Conservation (phyloP, 2,888 invertebrate species). For the Cheilosia vulpina region DNA sequence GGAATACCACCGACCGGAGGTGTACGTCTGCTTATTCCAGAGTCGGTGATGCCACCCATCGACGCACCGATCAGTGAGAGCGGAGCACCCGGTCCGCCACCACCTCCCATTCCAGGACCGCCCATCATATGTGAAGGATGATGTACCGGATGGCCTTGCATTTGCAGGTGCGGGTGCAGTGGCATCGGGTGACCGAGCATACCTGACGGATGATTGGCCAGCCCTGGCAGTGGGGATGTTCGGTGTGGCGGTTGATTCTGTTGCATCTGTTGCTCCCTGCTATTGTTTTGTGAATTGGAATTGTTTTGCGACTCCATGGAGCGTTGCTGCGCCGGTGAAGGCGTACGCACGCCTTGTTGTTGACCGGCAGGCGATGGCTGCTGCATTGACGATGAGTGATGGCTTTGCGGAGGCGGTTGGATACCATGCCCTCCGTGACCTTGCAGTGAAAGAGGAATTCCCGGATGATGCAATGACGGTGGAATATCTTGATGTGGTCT, state of each 20-base stretch:
- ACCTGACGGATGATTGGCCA: conserved; percentile 80
- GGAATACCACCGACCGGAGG: conserved; percentile 80
- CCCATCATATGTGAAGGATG: conserved; percentile 83
- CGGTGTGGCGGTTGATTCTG: conserved; percentile 80
- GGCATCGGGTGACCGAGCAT: conserved; percentile 83
- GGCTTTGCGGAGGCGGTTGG: conserved; percentile 79
- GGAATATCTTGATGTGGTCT: conserved; percentile 83
- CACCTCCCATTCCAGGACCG: conserved; percentile 75
- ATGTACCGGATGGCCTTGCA: conserved; percentile 81
- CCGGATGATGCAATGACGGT: conserved; percentile 83
- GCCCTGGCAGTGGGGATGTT: conserved; percentile 82
- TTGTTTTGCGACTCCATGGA: conserved; percentile 58
- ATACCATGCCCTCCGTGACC: conserved; percentile 77
- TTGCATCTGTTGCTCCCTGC: conserved; percentile 77
- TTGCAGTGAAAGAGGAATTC: conserved; percentile 81
- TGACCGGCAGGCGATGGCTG: conserved; percentile 76
- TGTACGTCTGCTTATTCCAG: conserved; percentile 80
- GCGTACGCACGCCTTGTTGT: conserved; percentile 80
- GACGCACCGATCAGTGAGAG: conserved; percentile 74
- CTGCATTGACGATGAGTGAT: conserved; percentile 78
- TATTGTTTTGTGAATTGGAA: conserved; percentile 62
- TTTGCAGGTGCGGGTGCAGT: conserved; percentile 82
- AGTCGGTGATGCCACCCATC: conserved; percentile 73
- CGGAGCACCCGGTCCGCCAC: conserved; percentile 79
- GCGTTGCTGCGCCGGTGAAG: conserved; percentile 82